Percentiles rank a stretch among this genome's conserved stretches.
Conservation (phyloP, 1,140 invertebrate species). For the Nilaparvata lugens region DNA sequence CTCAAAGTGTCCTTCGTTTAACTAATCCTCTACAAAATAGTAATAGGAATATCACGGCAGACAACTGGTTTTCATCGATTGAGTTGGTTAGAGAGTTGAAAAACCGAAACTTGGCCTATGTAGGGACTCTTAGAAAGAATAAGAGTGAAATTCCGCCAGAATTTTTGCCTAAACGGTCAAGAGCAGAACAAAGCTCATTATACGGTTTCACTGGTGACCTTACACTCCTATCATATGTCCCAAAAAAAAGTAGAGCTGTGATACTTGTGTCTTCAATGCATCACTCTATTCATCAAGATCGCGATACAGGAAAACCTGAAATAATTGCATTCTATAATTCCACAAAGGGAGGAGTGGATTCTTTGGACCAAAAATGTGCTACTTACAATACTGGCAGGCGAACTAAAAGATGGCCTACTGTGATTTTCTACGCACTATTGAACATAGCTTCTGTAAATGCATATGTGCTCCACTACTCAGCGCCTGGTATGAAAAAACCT, state of each 20-base stretch:
- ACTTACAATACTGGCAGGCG: constrained; percentile 31
- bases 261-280: constrained; percentile 31
- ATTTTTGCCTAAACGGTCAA: constrained; percentile 19
- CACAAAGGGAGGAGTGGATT: constrained; percentile 38
- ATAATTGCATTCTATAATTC: constrained; percentile 29
- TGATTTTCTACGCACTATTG: constrained; percentile 29
- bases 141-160: constrained; percentile 33
- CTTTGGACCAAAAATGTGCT: constrained; percentile 33
- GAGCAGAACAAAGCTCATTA: not conserved
- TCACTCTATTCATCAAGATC: constrained; percentile 30
- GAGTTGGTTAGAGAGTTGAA: constrained; percentile 30
- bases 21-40: constrained; percentile 26
- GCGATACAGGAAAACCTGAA: constrained; percentile 23
- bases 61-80: constrained; percentile 36
- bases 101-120: constrained; percentile 27
- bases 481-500: constrained; percentile 4
- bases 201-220: constrained; percentile 19
- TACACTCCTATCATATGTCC: constrained; percentile 24
- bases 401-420: constrained; percentile 36
- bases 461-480: constrained; percentile 20
- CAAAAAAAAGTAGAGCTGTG: constrained; percentile 30
- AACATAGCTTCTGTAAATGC: constrained; percentile 30
- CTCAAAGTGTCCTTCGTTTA: constrained; percentile 28
- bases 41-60: constrained; percentile 31
- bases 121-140: constrained; percentile 38